Conservation (phyloP, 2,888 invertebrate species). For the Tigriopus californicus region DNA sequence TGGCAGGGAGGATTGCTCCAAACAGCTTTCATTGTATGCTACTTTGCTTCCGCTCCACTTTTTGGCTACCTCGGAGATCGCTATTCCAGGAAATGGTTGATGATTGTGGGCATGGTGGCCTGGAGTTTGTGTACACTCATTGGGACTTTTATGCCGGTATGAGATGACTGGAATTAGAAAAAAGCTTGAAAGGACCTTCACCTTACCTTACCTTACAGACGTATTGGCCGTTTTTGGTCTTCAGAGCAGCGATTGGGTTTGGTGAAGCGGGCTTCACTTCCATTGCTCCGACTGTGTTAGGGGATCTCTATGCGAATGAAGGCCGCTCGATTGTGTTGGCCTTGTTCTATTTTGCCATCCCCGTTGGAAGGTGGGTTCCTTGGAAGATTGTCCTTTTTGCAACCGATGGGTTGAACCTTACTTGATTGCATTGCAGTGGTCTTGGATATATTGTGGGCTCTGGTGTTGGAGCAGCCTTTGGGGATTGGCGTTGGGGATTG, state of each 20-base stretch:
- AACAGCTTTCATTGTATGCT: constrained; percentile 13
- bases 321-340: constrained; percentile 7
- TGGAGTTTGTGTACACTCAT: constrained; percentile 6
- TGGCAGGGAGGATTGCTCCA: constrained; percentile 6
- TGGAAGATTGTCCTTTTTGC: background rate
- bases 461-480: background rate
- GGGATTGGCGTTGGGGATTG: constrained; percentile 11
- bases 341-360: constrained; percentile 15
- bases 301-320: constrained; percentile 3
- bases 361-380: constrained; percentile 14
- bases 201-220: background rate
- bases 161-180: too few species aligned
- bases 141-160: background rate
- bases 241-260: constrained; percentile 10
- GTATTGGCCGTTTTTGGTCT: constrained; percentile 1
- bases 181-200: too few species aligned
- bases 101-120: constrained; percentile 4
- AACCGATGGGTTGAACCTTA: background rate
- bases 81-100: constrained; percentile 13
- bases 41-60: constrained; percentile 8
- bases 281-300: constrained; percentile 14
- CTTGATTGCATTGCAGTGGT: background rate
- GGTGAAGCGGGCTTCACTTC: constrained; percentile 14
- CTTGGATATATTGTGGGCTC: constrained; percentile 9
- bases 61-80: constrained; percentile 13